Base-by-base conservation (phyloP, 2,797 vertebrate genomes). In the Melanotaenia maccullochi region DNA sequence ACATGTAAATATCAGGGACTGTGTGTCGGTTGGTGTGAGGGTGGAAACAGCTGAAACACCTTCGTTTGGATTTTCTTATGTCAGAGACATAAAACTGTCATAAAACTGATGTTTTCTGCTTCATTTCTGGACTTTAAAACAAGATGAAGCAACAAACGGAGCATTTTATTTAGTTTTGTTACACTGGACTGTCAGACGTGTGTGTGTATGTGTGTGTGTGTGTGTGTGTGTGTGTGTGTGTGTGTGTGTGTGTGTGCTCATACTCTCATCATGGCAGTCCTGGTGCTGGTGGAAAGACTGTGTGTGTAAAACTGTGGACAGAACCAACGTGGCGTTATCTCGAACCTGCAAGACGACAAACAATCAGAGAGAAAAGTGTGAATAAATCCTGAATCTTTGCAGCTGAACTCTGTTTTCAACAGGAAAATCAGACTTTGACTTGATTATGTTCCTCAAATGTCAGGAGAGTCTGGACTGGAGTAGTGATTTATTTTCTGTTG, bases 221-320 rank as follows among this genome's bases (percentile, higher is more conserved):
- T 12, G 16, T 51, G 47, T 51, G 22, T 28, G 52, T 55, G 52
- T 55, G 52, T 28, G 52, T 30, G 25, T 55, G 49, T 51, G 47
- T 51, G 22, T 28, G 52, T 55, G 52, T 55, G 52, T 28, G 52
- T 30, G 25, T 55, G 14, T 12, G 18, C 0, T 93, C 97, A 76
- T 91, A 99, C 98, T 96, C 90, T 99, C 98, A 62, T 97, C 97
- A 0, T 96, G 93, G 79, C 94, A 94, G 88, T 99, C 97, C 65
- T 97, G 97, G 82, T 99, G 96, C 82, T 97, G 97, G 86, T 98
- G 96, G 73, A 97, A 97, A 0, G 96, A 95, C 80, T 96, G 96
- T 11, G 96, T 95, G 91, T 98, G 94, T 24, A 93, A 57, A 87
- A 96, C 96, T 89, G 93, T 97, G 35, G 97, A 98, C 77, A 99